phyloP scores from a whole-genome alignment of 2,113 vertebrate species.

The Brachyistius frenatus region DNA sequence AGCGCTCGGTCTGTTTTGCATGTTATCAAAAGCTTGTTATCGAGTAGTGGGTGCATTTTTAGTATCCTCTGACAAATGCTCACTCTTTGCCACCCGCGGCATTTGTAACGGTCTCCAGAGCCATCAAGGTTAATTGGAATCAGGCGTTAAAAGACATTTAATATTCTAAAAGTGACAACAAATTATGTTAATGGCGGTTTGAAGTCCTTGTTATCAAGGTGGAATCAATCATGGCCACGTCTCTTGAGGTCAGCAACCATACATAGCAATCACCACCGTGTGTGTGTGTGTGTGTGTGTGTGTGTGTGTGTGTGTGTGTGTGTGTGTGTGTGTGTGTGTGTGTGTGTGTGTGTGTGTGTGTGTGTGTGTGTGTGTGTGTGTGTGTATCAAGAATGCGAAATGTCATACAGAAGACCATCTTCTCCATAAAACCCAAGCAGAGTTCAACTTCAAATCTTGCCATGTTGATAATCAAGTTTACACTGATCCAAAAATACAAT shows the following conservation, averaged over 20 bases:
- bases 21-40: constrained; percentile 42
- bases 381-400: constrained; percentile 47
- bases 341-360: constrained; percentile 25
- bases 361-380: constrained; percentile 29
- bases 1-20: constrained; percentile 42
- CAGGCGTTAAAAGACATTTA: constrained; percentile 72
- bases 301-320: constrained; percentile 30
- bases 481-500: constrained; percentile 12
- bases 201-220: constrained; percentile 78
- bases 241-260: constrained; percentile 71
- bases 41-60: constrained; percentile 22
- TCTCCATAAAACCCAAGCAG: constrained; percentile 12
- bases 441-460: constrained; percentile 1
- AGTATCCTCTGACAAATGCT: constrained; percentile 56
- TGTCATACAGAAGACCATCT: constrained; percentile 50
- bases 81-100: constrained; percentile 53
- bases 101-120: constrained; percentile 64
- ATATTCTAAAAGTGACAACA: constrained; percentile 78
- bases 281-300: constrained; percentile 28
- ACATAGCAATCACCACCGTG: constrained; percentile 69
- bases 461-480: constrained; percentile 20
- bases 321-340: constrained; percentile 28
- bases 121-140: constrained; percentile 80
- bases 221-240: constrained; percentile 77
- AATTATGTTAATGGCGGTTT: constrained; percentile 80